phyloP scores from a whole-genome alignment of 2,113 vertebrate species.

The Phrynosoma blainvillii region DNA sequence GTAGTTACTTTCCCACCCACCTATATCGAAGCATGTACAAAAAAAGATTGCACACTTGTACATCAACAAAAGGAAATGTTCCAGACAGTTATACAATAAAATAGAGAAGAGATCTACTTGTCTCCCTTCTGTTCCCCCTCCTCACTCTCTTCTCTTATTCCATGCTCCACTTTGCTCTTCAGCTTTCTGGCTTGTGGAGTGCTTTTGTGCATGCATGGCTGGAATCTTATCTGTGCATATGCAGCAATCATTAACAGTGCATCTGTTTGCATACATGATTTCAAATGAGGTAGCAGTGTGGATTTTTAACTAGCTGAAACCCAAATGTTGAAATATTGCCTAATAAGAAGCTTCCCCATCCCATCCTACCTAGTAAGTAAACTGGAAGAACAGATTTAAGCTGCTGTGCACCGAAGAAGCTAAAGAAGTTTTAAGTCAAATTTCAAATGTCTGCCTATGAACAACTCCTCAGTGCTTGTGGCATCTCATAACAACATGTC shows the following conservation, averaged over 20 bases:
- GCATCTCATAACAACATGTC: not conserved
- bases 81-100: not conserved
- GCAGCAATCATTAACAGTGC: constrained; percentile 13
- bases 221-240: not conserved
- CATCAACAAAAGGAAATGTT: not conserved
- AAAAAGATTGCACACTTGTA: not conserved
- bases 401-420: not conserved
- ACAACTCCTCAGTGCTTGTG: not conserved
- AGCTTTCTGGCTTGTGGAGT: constrained; percentile 1
- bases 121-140: not conserved
- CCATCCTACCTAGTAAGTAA: not conserved
- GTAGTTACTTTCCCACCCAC: not conserved
- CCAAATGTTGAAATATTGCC: not conserved
- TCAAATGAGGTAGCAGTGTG: not conserved
- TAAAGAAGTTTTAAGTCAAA: not conserved
- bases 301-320: constrained; percentile 10
- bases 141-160: not conserved
- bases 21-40: not conserved
- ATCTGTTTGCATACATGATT: constrained; percentile 10
- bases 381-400: not conserved
- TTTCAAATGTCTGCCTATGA: not conserved
- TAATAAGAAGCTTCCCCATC: not conserved
- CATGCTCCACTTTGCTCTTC: not conserved
- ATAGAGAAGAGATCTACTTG: not conserved
- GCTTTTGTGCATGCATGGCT: constrained; percentile 9